Base-by-base conservation (phyloP, 2,888 invertebrate genomes). In the Pyralis farinalis region DNA sequence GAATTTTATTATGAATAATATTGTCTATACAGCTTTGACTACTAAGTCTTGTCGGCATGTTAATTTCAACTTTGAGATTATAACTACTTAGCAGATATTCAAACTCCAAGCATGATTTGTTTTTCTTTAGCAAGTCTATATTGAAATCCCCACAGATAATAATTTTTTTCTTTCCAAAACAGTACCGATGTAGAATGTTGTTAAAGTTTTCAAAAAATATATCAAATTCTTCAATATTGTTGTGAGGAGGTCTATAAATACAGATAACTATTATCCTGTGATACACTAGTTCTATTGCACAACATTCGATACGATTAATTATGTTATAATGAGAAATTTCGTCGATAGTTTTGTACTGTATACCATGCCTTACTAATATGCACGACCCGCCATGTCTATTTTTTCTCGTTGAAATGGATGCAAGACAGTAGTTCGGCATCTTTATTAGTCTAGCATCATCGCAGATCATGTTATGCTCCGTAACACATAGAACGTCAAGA, bases 401-500 rank as follows among this genome's bases (percentile, higher is more conserved):
- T 8, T 28, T 16, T 12, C 39, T 21, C 8, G 12, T 12, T 8
- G 11, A 32, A 4, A 7, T 12, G n/a, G 32, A 25, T n/a, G 22
- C 38, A 3, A 38, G 12, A 8, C 1, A 32, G 16, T 11, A 38
- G 7, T 38, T 22, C 7, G 38, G 33, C 3, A 38, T 32, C 7
- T 11, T 25, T 9, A 38, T 12, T 8, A 22, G 3, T 5, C n/a
- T 12, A n/a, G 9, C 8, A 9, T 38, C 38, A n/a, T 25, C 12
- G 25, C 3, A 25, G 21, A 38, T 12, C 38, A 38, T 38, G 8
- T 38, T 38, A 32, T 38, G 38, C 9, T 38, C 38, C 12, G 38
- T 38, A 8, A 38, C 8, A n/a, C 38, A 38, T n/a, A 38, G 7
- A n/a, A 38, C 10, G 12, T 31, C 33, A 12, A 32, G 8, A 12